A percentile compares a stretch with the other conserved stretches of the same genome.
Conservation (phyloP, 2,797 vertebrate species). For the Syndactyla subalaris region DNA sequence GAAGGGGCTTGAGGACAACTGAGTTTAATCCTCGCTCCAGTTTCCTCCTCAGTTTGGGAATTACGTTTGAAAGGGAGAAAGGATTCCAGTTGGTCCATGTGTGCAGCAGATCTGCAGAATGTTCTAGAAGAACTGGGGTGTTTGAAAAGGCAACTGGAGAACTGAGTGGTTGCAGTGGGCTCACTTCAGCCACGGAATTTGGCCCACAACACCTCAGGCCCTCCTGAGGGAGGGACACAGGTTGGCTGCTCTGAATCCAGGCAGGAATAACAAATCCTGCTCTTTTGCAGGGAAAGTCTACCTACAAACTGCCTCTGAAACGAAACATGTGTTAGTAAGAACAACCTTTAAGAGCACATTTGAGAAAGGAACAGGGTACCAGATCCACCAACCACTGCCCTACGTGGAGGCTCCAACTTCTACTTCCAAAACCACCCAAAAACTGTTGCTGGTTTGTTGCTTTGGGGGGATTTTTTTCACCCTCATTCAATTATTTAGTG, state of each 20-base stretch:
- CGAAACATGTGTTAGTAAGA: background rate
- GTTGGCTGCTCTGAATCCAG: background rate
- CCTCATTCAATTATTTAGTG: background rate
- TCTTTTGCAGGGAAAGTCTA: background rate
- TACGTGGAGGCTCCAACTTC: accelerated
- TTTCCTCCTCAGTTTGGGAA: background rate
- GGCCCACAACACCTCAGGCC: accelerated
- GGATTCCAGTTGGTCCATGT: background rate
- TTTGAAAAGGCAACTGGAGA: background rate
- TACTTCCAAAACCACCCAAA: background rate
- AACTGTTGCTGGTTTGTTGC: background rate
- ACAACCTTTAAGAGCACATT: background rate
- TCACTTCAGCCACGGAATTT: background rate
- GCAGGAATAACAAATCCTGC: background rate
- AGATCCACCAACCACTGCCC: background rate
- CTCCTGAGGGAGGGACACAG: accelerated
- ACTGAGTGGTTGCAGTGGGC: background rate
- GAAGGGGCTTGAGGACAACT: background rate
- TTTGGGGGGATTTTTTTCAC: accelerated
- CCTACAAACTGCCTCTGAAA: background rate
- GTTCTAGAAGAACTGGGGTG: background rate
- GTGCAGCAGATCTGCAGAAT: background rate
- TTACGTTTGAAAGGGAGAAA: background rate
- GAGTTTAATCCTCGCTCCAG: background rate
- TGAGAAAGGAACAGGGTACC: background rate